Base-by-base conservation (phyloP, 2,113 vertebrate species). In the Notiomystis cincta region DNA sequence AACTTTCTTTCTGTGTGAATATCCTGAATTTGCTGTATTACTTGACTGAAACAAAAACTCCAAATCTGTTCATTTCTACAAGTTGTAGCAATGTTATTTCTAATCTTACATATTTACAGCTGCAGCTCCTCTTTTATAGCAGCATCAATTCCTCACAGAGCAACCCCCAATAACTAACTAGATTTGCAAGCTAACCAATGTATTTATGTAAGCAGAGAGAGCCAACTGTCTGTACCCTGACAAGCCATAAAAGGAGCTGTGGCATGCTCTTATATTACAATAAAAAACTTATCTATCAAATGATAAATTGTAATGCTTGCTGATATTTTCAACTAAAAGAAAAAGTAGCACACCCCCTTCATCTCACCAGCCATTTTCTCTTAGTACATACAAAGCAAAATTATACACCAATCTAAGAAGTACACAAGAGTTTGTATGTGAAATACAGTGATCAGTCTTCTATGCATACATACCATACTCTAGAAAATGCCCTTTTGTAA, bases 41-140 rank as follows among this genome's bases (percentile, higher is more conserved):
- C 35, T 76, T 37, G 38, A 27, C 42, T 97, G 95, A 96, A 96
- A 94, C 64, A 94, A 97, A 95, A 96, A 47, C 89, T 96, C 70
- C 45, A 66, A 75, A 71, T 91, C 73, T 95, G 65, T 97, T 94
- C 91, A 77, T 90, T 97, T 95, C 85, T 95, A 87, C 50, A 73
- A 92, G 84, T 78, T 70, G 9, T 44, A 96, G 87, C 40, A 93
- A 69, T 58, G 28, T 86, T 97, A 95, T 96, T 97, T 97, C 93
- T 93, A 94, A 94, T 73, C 40, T 83, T 51, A 87, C 21, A 31
- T 77, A 94, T 94, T 85, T 93, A 89, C 48, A 73, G 44, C 69
- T 86, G 89, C n/a, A 11, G 56, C 21, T 91, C 79, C 58, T 91
- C 67, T 96, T 96, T 86, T 93, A 93, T 61, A 93, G 80, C 62